Conservation (phyloP, 2,888 invertebrate genomes). For the Syrphus vitripennis region DNA sequence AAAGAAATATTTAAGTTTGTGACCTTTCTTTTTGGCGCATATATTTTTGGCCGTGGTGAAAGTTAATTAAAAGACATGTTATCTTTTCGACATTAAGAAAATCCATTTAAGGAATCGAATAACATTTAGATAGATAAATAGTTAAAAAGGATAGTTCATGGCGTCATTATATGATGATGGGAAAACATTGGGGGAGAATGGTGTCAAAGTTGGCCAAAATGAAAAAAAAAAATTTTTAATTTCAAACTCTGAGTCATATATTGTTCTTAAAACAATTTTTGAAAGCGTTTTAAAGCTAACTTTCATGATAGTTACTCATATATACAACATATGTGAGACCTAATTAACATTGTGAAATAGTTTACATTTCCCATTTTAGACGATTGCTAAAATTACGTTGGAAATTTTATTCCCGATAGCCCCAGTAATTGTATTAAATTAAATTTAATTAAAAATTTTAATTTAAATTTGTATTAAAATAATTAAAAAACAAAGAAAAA, state of each 20-base stretch:
- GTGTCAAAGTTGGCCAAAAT: neutral
- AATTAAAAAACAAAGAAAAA: too few species aligned
- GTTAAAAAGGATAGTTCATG: neutral
- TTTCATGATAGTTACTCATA: too few species aligned
- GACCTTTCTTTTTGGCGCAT: neutral
- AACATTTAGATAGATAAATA: neutral
- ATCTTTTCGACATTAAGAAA: neutral
- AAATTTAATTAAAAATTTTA: too few species aligned
- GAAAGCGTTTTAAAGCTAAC: too few species aligned
- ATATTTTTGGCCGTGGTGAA: conserved; percentile 8
- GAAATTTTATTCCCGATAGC: too few species aligned
- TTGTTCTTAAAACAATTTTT: too few species aligned
- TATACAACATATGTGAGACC: too few species aligned
- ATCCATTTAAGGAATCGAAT: conserved; percentile 9
- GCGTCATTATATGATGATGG: neutral
- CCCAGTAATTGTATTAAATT: too few species aligned
- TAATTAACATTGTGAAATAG: too few species aligned
- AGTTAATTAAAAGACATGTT: conserved; percentile 24
- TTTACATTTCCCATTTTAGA: too few species aligned
- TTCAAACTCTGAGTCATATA: neutral
- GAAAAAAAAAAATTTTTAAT: neutral
- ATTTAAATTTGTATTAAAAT: too few species aligned
- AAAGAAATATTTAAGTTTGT: neutral
- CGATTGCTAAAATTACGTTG: too few species aligned
- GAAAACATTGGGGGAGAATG: neutral